Evolutionary conservation across 2,797 vertebrate genomes (phyloP).

Genomic region (Diplodus puntazzo): DNA sequence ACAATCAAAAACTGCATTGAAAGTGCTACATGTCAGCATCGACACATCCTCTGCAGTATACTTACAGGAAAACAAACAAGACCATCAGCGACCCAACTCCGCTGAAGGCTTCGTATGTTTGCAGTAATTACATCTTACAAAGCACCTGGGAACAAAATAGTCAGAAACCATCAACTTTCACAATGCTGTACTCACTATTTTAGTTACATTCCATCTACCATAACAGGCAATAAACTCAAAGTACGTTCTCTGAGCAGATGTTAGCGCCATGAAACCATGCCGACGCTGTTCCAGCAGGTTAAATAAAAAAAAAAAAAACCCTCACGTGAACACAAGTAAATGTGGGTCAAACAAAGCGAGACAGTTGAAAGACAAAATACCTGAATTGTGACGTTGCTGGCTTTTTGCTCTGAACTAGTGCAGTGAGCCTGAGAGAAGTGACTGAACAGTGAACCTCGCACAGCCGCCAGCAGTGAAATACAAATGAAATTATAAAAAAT

Average conservation of each 20-base stretch:
- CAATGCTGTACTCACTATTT: constrained; percentile 47
- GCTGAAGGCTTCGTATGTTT: constrained; percentile 4
- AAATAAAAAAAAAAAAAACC: constrained; percentile 10
- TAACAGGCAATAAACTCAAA: constrained; percentile 53
- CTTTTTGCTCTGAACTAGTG: constrained; percentile 50
- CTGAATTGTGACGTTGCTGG: constrained; percentile 63
- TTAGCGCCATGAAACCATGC: constrained; percentile 18
- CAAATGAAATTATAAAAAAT: constrained; percentile 30
- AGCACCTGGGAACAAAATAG: constrained; percentile 62
- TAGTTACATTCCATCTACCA: constrained; percentile 69
- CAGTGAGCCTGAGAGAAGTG: constrained; percentile 66
- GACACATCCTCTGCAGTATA: constrained; percentile 31
- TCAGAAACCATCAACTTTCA: constrained; percentile 47
- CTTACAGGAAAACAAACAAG: constrained; percentile 44
- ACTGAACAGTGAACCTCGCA: constrained; percentile 25
- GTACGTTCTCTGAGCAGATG: constrained; percentile 32
- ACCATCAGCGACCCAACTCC: not conserved
- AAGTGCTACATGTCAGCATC: constrained; percentile 57
- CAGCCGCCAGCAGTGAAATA: constrained; percentile 16
- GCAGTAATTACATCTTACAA: constrained; percentile 30
- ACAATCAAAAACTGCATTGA: constrained; percentile 56
- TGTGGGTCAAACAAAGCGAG: constrained; percentile 42
- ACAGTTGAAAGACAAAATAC: constrained; percentile 46
- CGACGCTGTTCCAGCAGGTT: constrained; percentile 18
- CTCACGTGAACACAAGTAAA: constrained; percentile 23